These are phyloP conservation scores for Bambusicola thoracicus DNA, from an alignment of 2,113 vertebrate genomes.

Conservation along the genomic window DNA sequence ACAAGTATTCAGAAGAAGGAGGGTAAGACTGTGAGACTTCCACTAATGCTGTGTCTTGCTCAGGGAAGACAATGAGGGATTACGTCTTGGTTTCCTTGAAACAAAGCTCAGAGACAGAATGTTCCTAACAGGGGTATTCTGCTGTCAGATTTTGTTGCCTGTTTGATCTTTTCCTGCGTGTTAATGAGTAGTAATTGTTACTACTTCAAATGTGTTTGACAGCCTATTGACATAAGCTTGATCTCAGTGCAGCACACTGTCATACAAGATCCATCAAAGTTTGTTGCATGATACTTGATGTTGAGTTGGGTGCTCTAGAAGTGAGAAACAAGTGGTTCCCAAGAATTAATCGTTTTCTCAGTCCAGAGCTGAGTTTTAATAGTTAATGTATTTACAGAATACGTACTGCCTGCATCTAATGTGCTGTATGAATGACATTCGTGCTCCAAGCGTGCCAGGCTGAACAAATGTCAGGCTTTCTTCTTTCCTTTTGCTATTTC, in stretches of 20 bases:
- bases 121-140: neutral
- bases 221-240: neutral
- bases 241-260: neutral
- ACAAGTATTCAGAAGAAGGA: constrained; percentile 94
- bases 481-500: neutral
- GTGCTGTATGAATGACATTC: neutral
- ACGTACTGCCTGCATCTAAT: neutral
- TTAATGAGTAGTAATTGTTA: neutral
- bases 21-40: constrained; percentile 80
- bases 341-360: neutral
- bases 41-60: neutral
- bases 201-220: neutral
- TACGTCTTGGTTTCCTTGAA: neutral
- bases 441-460: neutral
- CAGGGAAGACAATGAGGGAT: neutral
- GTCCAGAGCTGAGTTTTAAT: neutral
- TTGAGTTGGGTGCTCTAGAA: neutral
- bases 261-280: neutral
- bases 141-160: neutral
- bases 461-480: neutral
- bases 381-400: neutral
- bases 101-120: neutral
- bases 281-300: neutral
- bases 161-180: neutral
- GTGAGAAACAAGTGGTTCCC: neutral